phyloP scores from a whole-genome alignment of 1,140 invertebrate genomes.

The Hyles euphorbiae region DNA sequence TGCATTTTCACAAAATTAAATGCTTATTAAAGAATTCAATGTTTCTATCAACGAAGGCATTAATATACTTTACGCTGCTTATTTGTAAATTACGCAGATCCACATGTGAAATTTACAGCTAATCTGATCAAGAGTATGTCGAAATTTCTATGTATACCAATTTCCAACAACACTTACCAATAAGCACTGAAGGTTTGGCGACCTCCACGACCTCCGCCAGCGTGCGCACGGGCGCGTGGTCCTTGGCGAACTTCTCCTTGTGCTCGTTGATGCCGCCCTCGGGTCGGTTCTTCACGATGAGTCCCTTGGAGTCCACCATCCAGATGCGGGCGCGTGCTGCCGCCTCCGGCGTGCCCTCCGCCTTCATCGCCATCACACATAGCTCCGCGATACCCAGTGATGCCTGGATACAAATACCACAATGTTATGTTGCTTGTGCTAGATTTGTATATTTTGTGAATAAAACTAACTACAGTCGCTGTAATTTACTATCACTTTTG shows the following conservation, averaged over 20 bases:
- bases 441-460: no score
- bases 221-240: constrained; percentile 80
- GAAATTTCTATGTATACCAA: background rate
- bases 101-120: no score
- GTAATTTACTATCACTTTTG: no score
- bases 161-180: constrained; percentile 77
- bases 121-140: background rate
- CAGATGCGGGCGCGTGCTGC: constrained; percentile 86
- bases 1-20: no score
- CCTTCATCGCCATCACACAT: constrained; percentile 91
- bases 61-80: no score
- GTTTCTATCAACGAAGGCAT: no score
- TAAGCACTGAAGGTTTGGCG: constrained; percentile 90
- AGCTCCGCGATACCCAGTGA: constrained; percentile 91
- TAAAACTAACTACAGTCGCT: no score
- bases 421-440: no score
- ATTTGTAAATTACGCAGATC: no score
- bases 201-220: constrained; percentile 85
- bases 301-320: constrained; percentile 81
- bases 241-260: constrained; percentile 86
- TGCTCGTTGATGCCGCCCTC: constrained; percentile 85
- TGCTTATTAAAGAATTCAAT: no score
- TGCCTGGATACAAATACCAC: constrained; percentile 74
- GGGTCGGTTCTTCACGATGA: constrained; percentile 87
- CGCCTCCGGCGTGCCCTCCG: constrained; percentile 83